These are phyloP conservation scores for Acromyrmex heyeri DNA, from an alignment of 1,140 invertebrate genomes.

Conservation along the genomic window DNA sequence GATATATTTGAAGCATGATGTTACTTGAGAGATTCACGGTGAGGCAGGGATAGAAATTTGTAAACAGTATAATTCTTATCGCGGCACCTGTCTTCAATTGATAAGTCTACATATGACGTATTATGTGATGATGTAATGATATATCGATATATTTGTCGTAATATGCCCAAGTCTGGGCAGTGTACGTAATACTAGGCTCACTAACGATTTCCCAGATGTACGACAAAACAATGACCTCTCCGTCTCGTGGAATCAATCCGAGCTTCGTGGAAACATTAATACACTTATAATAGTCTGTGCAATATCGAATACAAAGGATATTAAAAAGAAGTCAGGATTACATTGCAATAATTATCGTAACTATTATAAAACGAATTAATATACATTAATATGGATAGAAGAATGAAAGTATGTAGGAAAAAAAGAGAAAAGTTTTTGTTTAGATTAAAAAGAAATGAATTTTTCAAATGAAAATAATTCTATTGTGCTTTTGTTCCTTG, in stretches of 20 bases:
- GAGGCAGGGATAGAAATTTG: neutral
- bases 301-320: neutral
- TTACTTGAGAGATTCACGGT: neutral
- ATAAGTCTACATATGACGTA: conserved; percentile 36
- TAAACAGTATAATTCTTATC: conserved; percentile 18
- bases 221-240: conserved; percentile 54
- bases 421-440: neutral
- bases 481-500: neutral
- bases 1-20: neutral
- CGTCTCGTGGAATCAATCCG: conserved; percentile 24
- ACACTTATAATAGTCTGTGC: neutral
- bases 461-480: neutral
- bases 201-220: conserved; percentile 45
- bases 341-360: neutral
- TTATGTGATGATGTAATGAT: neutral
- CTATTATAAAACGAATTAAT: neutral
- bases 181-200: conserved; percentile 19
- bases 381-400: too few species aligned
- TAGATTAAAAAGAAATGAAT: neutral
- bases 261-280: conserved; percentile 20
- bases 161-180: neutral
- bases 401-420: neutral
- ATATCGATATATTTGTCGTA: conserved; percentile 12
- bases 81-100: neutral
- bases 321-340: conserved; percentile 2